These are phyloP conservation scores for Acanthornis magna DNA, from an alignment of 2,797 vertebrate species.

Conservation along the genomic window DNA sequence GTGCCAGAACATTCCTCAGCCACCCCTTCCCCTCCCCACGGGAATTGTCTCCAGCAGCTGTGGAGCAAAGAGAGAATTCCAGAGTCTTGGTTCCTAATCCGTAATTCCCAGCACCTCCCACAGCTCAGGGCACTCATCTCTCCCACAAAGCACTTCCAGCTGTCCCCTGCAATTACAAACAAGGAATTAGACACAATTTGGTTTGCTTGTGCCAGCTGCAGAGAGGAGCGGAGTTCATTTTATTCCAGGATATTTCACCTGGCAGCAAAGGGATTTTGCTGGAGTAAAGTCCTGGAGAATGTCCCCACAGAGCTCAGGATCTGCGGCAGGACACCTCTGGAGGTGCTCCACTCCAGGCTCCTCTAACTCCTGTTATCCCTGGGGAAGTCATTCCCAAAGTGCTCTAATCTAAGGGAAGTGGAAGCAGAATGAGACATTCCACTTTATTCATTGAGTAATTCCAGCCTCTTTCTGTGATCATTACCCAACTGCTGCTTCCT, in stretches of 20 bases:
- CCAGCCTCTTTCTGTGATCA: conserved; percentile 44
- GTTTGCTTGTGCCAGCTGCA: background rate
- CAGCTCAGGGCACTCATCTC: background rate
- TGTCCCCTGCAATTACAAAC: background rate
- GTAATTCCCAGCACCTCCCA: background rate
- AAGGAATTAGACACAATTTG: background rate
- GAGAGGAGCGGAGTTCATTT: background rate
- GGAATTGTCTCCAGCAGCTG: accelerated
- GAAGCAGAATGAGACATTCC: background rate
- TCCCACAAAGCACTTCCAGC: background rate
- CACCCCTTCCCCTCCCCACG: background rate
- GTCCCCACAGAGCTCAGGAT: background rate
- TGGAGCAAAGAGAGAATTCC: background rate
- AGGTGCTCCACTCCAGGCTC: background rate
- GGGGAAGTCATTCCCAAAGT: background rate
- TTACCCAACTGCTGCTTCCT: background rate
- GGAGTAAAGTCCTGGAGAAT: background rate
- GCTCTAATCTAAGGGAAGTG: conserved; percentile 1
- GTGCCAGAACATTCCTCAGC: background rate
- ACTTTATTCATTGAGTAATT: conserved; percentile 65
- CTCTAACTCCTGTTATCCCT: background rate
- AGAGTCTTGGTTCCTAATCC: background rate
- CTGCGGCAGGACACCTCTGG: background rate
- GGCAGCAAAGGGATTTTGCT: background rate
- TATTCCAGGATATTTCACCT: background rate